Evolutionary conservation across 2,113 vertebrate species (phyloP), one percentile per base, ranked within the genome.

Genomic region (Nothoprocta perdicaria): DNA sequence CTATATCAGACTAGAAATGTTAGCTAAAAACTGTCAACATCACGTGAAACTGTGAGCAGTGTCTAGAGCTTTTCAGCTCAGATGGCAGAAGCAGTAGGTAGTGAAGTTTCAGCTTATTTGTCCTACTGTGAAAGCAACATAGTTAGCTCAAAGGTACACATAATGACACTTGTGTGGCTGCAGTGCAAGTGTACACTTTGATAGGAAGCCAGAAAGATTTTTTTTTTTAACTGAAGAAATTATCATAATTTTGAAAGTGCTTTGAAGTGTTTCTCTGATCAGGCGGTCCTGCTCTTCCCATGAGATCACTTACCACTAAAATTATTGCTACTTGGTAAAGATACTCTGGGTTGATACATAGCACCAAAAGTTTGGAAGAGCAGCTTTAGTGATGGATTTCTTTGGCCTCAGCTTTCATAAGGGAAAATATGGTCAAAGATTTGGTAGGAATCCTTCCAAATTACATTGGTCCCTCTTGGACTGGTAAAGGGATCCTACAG

Each of bases 221-320:
- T 48, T 48, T 48, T 48, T 48, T 78, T 92, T 90, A 93, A 93
- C 87, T 85, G 55, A 95, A 88, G 68, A 72, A 96, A 93, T 95
- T 95, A 94, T 82, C 86, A 95, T 95, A 94, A 87, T 92, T 95
- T 80, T 80, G 72, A 84, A 89, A 93, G 68, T 55, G 75, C 92
- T 96, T 96, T 95, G 91, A 95, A 95, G 86, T 95, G 75, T 83
- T 94, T 87, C 79, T 94, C 89, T 90, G 89, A 93, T 95, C 81
- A 94, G 50, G 60, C 78, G 1, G 68, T 6, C 4, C 52, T 71
- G 45, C 62, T 90, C 77, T 95, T 90, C 68, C 92, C 91, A 46
- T 43, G 84, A 89, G 68, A 92, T 91, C 81, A 55, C 79, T 85
- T 77, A 93, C 55, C 63, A 41, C 75, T 85, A 52, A 92, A 93